phyloP scores from a whole-genome alignment of 2,888 invertebrate genomes.

The Meghimatium bilineatum region DNA sequence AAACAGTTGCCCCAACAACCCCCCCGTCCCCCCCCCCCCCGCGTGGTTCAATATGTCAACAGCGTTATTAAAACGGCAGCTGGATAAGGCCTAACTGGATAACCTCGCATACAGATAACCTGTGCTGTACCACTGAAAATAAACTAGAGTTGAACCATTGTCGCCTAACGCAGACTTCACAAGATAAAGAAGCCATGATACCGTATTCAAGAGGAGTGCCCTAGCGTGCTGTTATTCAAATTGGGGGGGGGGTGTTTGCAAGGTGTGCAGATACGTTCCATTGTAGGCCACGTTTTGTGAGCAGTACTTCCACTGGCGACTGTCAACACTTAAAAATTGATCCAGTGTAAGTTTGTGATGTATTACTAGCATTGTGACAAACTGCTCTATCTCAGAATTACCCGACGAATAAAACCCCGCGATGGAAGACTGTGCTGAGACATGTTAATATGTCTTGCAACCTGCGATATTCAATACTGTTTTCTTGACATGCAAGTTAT shows the following conservation, averaged over 20 bases:
- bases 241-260: not conserved
- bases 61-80: not conserved
- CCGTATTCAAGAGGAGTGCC: not conserved
- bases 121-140: not conserved
- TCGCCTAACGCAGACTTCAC: not conserved
- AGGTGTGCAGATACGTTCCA: not conserved
- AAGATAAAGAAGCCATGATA: not conserved
- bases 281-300: not conserved
- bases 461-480: too few species aligned
- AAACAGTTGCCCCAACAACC: too few species aligned
- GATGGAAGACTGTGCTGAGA: not conserved
- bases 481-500: too few species aligned
- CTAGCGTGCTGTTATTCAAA: slow-evolving; percentile 9
- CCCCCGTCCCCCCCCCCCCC: too few species aligned
- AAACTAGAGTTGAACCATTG: not conserved
- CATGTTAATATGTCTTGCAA: too few species aligned
- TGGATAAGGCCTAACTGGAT: not conserved
- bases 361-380: not conserved
- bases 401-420: not conserved
- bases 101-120: not conserved
- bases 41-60: not conserved
- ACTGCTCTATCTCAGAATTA: not conserved
- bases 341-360: not conserved
- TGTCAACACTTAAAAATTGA: not conserved
- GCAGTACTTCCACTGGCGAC: not conserved